Percentiles rank a stretch among this genome's conserved stretches.
Evolutionary conservation across 1,140 invertebrate species (phyloP).

Genomic region (Zaprionus camerounensis): DNA sequence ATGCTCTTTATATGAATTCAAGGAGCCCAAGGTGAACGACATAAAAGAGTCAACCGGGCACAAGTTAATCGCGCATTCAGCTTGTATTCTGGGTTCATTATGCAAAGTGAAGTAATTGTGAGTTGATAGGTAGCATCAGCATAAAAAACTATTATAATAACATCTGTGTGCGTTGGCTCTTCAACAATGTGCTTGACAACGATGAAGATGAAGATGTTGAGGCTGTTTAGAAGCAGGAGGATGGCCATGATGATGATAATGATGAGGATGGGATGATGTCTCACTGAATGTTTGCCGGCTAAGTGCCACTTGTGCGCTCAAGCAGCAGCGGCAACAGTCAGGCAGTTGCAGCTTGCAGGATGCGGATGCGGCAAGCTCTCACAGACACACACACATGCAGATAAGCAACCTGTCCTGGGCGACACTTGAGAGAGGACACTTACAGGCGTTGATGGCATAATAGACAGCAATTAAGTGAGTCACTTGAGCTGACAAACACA

Average conservation of each 20-base stretch:
- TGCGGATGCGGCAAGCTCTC: conserved; percentile 56
- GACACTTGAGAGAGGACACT: conserved; percentile 65
- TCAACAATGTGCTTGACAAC: conserved; percentile 14
- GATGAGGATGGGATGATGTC: conserved; percentile 40
- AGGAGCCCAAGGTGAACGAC: not conserved
- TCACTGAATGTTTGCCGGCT: conserved; percentile 36
- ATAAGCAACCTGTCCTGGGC: conserved; percentile 48
- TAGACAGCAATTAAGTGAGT: conserved; percentile 79
- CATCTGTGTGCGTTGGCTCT: not conserved
- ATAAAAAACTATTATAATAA: conserved; percentile 51
- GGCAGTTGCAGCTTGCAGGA: conserved; percentile 64
- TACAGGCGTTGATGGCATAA: conserved; percentile 77
- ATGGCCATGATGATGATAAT: conserved; percentile 25
- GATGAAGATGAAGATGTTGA: conserved; percentile 9
- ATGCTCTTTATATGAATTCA: not conserved
- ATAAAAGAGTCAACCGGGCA: not conserved
- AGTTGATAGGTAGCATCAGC: conserved; percentile 64
- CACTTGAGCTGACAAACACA: conserved; percentile 72
- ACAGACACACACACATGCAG: conserved; percentile 31
- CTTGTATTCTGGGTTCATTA: conserved; percentile 52
- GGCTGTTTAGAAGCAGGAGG: not conserved
- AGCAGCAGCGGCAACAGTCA: conserved; percentile 44
- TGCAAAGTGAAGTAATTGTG: conserved; percentile 75
- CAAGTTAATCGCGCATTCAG: conserved; percentile 8
- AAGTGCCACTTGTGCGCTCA: conserved; percentile 58